Conservation (phyloP, 2,113 vertebrate genomes). For the Sceloporus tristichus region DNA sequence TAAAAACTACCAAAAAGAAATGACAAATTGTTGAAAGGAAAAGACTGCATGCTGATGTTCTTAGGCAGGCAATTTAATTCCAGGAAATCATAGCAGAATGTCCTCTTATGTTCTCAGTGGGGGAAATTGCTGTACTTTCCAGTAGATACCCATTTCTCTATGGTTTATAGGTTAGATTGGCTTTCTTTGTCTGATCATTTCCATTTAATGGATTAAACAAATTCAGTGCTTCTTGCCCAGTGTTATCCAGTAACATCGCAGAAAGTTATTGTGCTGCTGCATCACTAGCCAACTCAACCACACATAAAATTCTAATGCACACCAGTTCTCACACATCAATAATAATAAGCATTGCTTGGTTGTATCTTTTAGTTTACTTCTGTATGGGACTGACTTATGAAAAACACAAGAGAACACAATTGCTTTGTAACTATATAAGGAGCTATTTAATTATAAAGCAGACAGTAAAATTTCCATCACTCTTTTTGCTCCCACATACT, state of each 20-base stretch:
- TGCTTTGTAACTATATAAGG: constrained; percentile 38
- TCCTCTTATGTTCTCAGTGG: background rate
- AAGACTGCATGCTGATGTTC: background rate
- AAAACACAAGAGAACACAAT: background rate
- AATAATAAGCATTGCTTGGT: constrained; percentile 3
- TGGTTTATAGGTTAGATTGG: background rate
- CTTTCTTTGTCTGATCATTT: background rate
- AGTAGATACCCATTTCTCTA: background rate
- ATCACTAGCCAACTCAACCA: background rate
- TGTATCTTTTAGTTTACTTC: background rate
- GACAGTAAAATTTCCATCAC: constrained; percentile 13
- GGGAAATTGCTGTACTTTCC: background rate
- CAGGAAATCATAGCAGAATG: constrained; percentile 8
- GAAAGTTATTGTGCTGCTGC: background rate
- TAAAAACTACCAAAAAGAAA: background rate
- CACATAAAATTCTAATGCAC: background rate
- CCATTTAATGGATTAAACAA: background rate
- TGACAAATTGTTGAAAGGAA: constrained; percentile 7
- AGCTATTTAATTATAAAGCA: constrained; percentile 8
- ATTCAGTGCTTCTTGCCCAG: background rate
- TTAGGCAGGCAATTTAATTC: constrained; percentile 5
- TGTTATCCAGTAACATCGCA: background rate
- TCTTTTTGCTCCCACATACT: background rate
- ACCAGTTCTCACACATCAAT: constrained; percentile 13
- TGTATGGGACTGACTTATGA: background rate